Conservation (phyloP, 2,797 vertebrate genomes). For the Neosilurus hyrtlii region DNA sequence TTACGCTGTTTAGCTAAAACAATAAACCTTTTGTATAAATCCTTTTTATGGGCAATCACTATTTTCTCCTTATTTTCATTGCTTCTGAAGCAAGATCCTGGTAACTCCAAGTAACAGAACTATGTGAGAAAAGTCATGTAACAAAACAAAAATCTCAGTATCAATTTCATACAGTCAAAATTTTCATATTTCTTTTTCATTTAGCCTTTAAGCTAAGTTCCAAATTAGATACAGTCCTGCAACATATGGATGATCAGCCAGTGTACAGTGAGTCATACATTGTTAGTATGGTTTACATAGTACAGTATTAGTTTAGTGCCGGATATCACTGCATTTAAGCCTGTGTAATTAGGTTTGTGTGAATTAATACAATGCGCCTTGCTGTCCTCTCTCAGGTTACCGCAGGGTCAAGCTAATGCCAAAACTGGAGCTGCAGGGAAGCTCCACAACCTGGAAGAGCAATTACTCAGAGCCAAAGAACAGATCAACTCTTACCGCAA, state of each 20-base stretch:
- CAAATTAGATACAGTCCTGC: neutral
- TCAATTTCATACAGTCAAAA: too few species aligned
- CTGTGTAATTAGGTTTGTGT: neutral
- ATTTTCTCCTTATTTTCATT: too few species aligned
- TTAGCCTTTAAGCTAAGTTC: neutral
- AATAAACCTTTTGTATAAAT: too few species aligned
- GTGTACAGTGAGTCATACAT: neutral
- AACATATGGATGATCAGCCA: neutral
- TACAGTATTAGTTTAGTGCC: neutral
- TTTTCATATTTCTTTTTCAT: too few species aligned
- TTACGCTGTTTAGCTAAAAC: too few species aligned
- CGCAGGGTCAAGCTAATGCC: constrained; percentile 80
- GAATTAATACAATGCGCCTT: neutral
- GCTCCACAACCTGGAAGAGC: constrained; percentile 81
- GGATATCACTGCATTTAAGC: neutral
- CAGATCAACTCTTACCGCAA: constrained; percentile 84
- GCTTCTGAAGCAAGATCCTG: too few species aligned
- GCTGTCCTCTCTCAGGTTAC: constrained; percentile 70
- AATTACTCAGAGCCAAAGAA: constrained; percentile 86
- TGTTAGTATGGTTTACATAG: neutral
- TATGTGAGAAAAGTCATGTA: too few species aligned
- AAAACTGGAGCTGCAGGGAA: constrained; percentile 74
- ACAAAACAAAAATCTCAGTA: too few species aligned
- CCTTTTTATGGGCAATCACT: too few species aligned
- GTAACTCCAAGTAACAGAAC: too few species aligned